Conservation (phyloP, 2,113 vertebrate genomes). For the Phylloscopus whistleri region DNA sequence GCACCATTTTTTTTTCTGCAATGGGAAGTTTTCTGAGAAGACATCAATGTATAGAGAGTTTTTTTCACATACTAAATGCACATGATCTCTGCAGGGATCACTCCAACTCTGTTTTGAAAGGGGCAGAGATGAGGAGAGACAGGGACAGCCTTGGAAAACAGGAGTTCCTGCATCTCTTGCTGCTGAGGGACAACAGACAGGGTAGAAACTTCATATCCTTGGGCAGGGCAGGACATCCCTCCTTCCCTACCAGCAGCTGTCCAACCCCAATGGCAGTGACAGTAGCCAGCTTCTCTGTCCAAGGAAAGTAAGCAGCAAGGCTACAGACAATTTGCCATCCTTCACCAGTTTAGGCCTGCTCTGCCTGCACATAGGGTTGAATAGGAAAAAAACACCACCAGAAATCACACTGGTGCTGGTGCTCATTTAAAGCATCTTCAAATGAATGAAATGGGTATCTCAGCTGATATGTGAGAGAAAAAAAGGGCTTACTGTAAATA, state of each 20-base stretch:
- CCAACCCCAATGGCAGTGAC: background rate
- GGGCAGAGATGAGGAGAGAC: background rate
- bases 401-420: background rate
- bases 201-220: background rate
- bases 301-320: background rate
- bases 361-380: background rate
- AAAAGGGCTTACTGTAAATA: background rate
- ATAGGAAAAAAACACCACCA: background rate
- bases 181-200: background rate
- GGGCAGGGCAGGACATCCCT: background rate
- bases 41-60: background rate
- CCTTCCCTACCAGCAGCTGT: background rate
- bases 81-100: background rate
- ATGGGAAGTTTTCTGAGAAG: background rate
- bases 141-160: background rate
- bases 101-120: background rate
- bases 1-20: fast-evolving
- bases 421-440: background rate
- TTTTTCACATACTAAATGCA: background rate
- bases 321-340: background rate
- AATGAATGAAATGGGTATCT: background rate
- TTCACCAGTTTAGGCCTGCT: background rate
- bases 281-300: background rate
- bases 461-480: background rate
- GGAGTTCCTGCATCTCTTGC: background rate